A percentile compares a stretch with the other conserved stretches of the same genome.
Evolutionary conservation across 2,888 invertebrate species (phyloP).

Genomic region (Diogma glabrata): DNA sequence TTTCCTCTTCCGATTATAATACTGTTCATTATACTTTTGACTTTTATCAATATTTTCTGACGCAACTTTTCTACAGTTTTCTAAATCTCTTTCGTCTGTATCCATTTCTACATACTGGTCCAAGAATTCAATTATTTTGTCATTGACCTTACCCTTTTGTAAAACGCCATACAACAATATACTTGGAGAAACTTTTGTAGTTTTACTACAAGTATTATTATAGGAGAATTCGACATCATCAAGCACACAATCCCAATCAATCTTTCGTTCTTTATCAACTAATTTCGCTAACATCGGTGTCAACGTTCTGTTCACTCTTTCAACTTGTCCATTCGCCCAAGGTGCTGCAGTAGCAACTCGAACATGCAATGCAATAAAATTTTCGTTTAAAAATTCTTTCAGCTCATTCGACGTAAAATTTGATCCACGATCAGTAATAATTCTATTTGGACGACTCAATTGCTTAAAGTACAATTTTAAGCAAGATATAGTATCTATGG

Average conservation of each 20-base stretch:
- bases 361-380: conserved; percentile 14
- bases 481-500: not conserved
- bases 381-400: conserved; percentile 3
- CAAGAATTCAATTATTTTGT: not conserved
- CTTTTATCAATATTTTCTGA: not conserved
- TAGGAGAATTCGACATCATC: not conserved
- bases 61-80: not conserved
- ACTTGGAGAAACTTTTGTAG: not conserved
- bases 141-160: not conserved
- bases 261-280: not conserved
- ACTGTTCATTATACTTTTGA: not conserved
- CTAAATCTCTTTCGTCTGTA: not conserved
- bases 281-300: not conserved
- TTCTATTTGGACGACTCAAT: conserved; percentile 9
- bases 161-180: not conserved
- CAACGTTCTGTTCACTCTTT: not conserved
- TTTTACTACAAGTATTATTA: not conserved
- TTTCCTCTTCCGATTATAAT: not conserved
- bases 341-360: conserved; percentile 13
- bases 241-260: not conserved
- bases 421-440: conserved; percentile 2
- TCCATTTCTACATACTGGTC: not conserved
- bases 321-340: not conserved
- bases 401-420: not conserved
- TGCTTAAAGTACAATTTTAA: not conserved